These are phyloP conservation scores for Ptyas mucosa DNA, from an alignment of 2,113 vertebrate species.

Conservation along the genomic window DNA sequence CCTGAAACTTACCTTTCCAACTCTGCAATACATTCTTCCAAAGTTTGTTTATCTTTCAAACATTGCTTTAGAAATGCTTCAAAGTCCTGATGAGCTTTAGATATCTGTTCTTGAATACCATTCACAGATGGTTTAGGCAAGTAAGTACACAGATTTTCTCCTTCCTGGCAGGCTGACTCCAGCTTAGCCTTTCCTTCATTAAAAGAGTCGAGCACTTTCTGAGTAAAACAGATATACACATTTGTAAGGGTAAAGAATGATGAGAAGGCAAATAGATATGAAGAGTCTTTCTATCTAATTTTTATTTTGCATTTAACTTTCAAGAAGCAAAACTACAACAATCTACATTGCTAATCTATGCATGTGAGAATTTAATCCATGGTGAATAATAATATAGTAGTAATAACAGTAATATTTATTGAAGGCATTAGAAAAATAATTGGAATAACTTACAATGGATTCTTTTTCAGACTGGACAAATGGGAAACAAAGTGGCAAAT, in stretches of 20 bases:
- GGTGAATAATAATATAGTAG: neutral
- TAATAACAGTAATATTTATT: neutral
- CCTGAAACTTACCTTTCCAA: slow-evolving; percentile 67
- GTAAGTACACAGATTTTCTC: slow-evolving; percentile 77
- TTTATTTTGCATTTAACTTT: neutral
- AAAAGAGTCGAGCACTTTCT: slow-evolving; percentile 75
- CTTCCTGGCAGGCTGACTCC: slow-evolving; percentile 77
- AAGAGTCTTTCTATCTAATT: neutral
- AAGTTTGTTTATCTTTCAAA: slow-evolving; percentile 73
- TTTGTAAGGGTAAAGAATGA: neutral
- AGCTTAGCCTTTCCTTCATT: slow-evolving; percentile 78
- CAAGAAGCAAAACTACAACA: neutral
- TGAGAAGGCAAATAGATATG: neutral
- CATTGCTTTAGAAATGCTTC: slow-evolving; percentile 78
- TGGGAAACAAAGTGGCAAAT: neutral
- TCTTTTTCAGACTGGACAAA: neutral
- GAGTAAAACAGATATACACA: slow-evolving; percentile 24
- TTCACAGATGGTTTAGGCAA: slow-evolving; percentile 76
- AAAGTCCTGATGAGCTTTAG: slow-evolving; percentile 81
- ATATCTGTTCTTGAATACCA: slow-evolving; percentile 81
- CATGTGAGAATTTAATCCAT: neutral
- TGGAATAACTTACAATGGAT: neutral
- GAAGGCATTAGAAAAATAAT: neutral
- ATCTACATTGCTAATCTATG: neutral
- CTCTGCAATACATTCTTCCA: slow-evolving; percentile 79